Evolutionary conservation across 53 echinoderm and acorn worm genomes (phyloP).

Genomic region (Apostichopus leukothele): DNA sequence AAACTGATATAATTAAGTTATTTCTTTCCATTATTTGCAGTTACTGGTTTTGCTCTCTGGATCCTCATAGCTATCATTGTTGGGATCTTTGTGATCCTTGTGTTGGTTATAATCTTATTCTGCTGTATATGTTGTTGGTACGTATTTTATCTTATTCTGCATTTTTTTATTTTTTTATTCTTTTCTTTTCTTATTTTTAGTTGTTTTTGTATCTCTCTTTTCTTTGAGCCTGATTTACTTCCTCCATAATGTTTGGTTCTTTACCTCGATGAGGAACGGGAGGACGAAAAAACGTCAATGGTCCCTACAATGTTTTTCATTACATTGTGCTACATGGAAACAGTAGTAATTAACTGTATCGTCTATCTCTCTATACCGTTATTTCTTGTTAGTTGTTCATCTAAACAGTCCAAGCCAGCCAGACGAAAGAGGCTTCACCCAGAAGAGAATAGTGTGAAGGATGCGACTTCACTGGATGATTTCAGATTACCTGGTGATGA

Average conservation of each 20-base stretch:
- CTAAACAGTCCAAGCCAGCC: not conserved
- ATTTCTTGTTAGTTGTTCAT: not conserved
- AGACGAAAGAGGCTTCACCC: not conserved
- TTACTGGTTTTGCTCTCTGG: conserved; percentile 49
- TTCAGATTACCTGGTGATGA: conserved; percentile 28
- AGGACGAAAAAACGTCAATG: too few species aligned
- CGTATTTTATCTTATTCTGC: not conserved
- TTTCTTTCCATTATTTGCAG: not conserved
- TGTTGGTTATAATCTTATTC: conserved; percentile 61
- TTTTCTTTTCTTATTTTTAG: too few species aligned
- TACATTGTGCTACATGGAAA: too few species aligned
- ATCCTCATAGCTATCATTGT: conserved; percentile 60
- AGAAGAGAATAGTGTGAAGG: not conserved
- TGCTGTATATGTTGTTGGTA: conserved; percentile 22
- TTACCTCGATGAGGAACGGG: too few species aligned
- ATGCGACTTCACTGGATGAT: not conserved
- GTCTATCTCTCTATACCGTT: not conserved
- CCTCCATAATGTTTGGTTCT: too few species aligned
- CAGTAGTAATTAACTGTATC: too few species aligned
- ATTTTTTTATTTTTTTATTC: not conserved
- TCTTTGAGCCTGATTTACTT: too few species aligned
- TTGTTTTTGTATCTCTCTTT: too few species aligned
- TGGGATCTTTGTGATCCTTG: conserved; percentile 61
- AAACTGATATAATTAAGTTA: too few species aligned
- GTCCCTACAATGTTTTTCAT: too few species aligned